Percentiles rank a stretch among this genome's conserved stretches.
Conservation (phyloP, 2,113 vertebrate species). For the Eleginops maclovinus region DNA sequence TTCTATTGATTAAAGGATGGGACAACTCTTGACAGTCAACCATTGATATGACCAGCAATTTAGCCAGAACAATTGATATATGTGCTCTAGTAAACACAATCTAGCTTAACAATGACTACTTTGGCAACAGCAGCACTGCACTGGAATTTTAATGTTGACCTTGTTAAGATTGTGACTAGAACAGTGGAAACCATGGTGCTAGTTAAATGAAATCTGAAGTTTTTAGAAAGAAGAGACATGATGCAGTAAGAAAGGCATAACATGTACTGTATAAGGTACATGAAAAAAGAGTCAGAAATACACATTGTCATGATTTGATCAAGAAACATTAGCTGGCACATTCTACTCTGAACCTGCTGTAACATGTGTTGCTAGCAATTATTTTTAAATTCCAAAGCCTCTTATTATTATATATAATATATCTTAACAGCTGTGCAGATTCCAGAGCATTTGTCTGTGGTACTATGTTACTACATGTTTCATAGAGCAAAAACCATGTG, state of each 20-base stretch:
- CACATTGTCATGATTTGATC: neutral
- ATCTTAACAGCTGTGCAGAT: neutral
- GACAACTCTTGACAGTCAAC: conserved; percentile 1
- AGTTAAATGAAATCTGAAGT: neutral
- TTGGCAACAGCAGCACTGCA: neutral
- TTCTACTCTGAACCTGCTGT: neutral
- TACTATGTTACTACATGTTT: too few species aligned
- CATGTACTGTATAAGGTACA: neutral
- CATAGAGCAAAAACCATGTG: neutral
- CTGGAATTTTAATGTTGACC: neutral
- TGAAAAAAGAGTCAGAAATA: neutral
- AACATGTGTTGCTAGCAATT: neutral
- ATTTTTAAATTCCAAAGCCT: too few species aligned
- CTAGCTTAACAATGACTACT: neutral
- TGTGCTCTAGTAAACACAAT: neutral
- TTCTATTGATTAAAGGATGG: conserved; percentile 11
- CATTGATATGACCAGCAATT: conserved; percentile 14
- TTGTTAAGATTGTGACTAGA: neutral
- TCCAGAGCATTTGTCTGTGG: too few species aligned
- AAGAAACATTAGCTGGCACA: neutral
- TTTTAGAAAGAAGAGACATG: neutral
- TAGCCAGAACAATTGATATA: neutral
- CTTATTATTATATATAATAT: too few species aligned
- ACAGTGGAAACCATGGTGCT: conserved; percentile 9
- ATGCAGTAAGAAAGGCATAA: neutral